Base-by-base conservation (phyloP, 2,888 invertebrate genomes). In the Aethes cnicana region DNA sequence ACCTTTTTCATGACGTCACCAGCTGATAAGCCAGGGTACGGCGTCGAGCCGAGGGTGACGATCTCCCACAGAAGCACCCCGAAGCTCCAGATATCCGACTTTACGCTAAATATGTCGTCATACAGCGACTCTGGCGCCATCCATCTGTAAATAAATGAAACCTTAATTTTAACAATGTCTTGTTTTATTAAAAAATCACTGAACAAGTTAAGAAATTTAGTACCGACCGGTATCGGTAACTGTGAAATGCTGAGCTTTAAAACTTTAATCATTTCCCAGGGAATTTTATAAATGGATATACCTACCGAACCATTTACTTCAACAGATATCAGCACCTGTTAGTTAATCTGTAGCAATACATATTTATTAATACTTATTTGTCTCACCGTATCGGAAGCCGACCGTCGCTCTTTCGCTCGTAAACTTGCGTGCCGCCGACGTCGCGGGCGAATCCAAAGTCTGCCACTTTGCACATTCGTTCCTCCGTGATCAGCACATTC, bases 51-150 rank as follows among this genome's bases (percentile, higher is more conserved):
- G 9, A 98, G 91, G 0, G 98, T 98, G 6, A 98, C 96, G 41
- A 98, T 96, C 85, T 98, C 98, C 98, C 98, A 98, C 69, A 98
- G 93, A 6, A 98, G 91, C 8, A 98, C 95, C 0, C 98, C 98
- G 68, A 97, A 98, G 66, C 97, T 97, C 98, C 98, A 98, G 33
- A 98, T 95, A 76, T 98, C 98, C 1, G 97, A 97, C 81, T 97
- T 97, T 1, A 95, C 94, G 7, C 97, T 96, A 84, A 97, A 98
- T 71, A 97, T 93, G 73, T 97, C 97, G 74, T 98, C 97, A 77
- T 96, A 97, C 1, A 98, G 92, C 1, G 97, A 97, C 72, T 98
- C 98, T 0, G 97, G 97, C 0, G 98, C 97, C 98, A 98, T 98
- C 98, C 98, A 98, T 77, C 97, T 92, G 75, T 1, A 78, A 72